Conservation (phyloP, 2,797 vertebrate species). For the Paramormyrops hopkinsi region DNA sequence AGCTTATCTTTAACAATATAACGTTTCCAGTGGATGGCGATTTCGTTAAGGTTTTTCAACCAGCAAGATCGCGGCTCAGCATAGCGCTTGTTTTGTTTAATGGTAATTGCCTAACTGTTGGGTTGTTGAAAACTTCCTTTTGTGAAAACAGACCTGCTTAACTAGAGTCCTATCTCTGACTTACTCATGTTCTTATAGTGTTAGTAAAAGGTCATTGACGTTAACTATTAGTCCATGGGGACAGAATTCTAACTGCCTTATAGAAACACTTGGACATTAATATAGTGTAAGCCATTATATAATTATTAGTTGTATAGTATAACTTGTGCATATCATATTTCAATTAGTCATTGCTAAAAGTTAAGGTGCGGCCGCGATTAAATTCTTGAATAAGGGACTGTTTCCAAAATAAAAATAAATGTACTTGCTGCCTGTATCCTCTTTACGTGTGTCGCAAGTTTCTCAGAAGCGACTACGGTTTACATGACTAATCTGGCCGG, state of each 20-base stretch:
- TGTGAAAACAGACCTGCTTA: not conserved
- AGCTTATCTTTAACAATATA: not conserved
- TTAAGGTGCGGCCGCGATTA: not conserved
- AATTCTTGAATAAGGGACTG: not conserved
- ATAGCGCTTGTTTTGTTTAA: not conserved
- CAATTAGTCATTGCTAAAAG: not conserved
- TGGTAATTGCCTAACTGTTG: not conserved
- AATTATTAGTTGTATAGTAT: not conserved
- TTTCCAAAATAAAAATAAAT: not conserved
- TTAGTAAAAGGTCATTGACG: not conserved
- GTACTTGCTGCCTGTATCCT: not conserved
- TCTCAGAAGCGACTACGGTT: not conserved
- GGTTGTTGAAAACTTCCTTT: not conserved
- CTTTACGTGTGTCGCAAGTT: not conserved
- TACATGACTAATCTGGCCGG: not conserved
- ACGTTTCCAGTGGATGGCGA: not conserved
- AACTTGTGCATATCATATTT: not conserved
- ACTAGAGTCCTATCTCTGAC: not conserved
- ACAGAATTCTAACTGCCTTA: not conserved
- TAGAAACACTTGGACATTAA: not conserved
- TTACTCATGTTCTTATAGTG: not conserved
- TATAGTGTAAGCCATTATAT: not conserved
- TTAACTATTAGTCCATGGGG: not conserved
- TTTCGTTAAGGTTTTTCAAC: not conserved
- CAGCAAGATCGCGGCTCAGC: not conserved